These are phyloP conservation scores for Arrhamphus sclerolepis DNA, from an alignment of 2,797 vertebrate species.

Conservation along the genomic window DNA sequence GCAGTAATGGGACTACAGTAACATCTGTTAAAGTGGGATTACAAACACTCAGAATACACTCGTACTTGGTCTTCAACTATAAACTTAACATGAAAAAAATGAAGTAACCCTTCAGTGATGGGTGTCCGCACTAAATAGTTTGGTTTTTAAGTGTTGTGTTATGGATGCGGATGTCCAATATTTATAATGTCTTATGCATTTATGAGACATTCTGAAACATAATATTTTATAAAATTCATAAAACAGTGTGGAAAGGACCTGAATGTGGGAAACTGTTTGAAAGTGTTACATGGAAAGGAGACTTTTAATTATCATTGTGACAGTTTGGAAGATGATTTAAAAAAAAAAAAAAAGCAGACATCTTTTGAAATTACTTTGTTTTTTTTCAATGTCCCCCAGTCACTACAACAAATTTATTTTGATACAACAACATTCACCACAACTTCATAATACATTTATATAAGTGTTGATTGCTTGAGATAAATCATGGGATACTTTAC, in stretches of 20 bases:
- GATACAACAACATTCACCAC: conserved; percentile 16
- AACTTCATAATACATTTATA: conserved; percentile 47
- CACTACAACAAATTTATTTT: conserved; percentile 21
- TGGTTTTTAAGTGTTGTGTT: conserved; percentile 7
- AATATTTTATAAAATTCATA: no score
- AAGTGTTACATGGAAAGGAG: conserved; percentile 11
- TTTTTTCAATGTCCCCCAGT: background rate
- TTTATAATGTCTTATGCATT: no score
- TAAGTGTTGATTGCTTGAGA: conserved; percentile 49
- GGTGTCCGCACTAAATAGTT: conserved; percentile 1
- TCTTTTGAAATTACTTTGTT: conserved; percentile 21
- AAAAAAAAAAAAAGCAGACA: conserved; percentile 13
- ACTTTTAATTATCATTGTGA: conserved; percentile 1
- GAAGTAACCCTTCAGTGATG: conserved; percentile 1
- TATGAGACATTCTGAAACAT: no score
- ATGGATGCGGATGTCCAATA: background rate
- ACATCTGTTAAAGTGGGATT: background rate
- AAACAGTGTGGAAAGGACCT: no score
- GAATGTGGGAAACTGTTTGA: background rate
- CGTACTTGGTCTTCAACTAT: conserved; percentile 3
- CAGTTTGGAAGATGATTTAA: conserved; percentile 15
- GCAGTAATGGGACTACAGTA: background rate
- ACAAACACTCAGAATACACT: no score
- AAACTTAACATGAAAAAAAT: conserved; percentile 7
- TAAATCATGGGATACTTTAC: conserved; percentile 51